Evolutionary conservation across 2,113 vertebrate species (phyloP), one percentile per base, ranked within the genome.

Genomic region (Antechinus stuartii): DNA sequence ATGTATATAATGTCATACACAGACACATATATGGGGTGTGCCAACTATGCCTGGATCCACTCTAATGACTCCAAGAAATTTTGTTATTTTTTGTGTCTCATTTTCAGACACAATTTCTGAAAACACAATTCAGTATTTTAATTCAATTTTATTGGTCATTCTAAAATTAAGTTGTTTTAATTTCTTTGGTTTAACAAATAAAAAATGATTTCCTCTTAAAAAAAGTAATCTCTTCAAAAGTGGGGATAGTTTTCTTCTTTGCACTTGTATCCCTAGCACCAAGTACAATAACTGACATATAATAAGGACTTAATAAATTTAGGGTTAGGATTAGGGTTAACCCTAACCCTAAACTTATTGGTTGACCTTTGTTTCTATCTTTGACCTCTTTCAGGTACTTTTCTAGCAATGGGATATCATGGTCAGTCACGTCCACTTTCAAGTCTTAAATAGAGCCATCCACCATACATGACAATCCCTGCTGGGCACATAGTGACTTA

Each of bases 1-100:
- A 61, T 76, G 35, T n/a, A 76, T 22, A 22, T n/a, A n/a, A n/a
- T 22, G 68, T 2, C 35, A n/a, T 76, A 27, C 68, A 76, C 6
- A 42, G 68, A 0, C 35, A 76, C 35, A 19, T 12, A 76, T 6
- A n/a, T 1, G 19, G 1, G 14, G 68, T 22, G 6, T 76, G 4
- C n/a, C 19, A n/a, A 11, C 19, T 42, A 76, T 76, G 6, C 35
- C 68, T 16, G 42, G 42, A 24, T 42, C 92, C 1, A 91, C 1
- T 90, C 35, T 90, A 54, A 57, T 93, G 89, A 93, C 76, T 54
- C 47, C 8, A 42, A 84, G 90, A 92, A 89, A 35, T 91, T 92
- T 54, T 25, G n/a, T 46, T 91, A 68, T 50, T 91, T 12, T 49
- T 55, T 46, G 9, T 47, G 25, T 91, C 47, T 92, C 27, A 89